phyloP scores from a whole-genome alignment of 2,797 vertebrate species.

The Enteromius argenteus region DNA sequence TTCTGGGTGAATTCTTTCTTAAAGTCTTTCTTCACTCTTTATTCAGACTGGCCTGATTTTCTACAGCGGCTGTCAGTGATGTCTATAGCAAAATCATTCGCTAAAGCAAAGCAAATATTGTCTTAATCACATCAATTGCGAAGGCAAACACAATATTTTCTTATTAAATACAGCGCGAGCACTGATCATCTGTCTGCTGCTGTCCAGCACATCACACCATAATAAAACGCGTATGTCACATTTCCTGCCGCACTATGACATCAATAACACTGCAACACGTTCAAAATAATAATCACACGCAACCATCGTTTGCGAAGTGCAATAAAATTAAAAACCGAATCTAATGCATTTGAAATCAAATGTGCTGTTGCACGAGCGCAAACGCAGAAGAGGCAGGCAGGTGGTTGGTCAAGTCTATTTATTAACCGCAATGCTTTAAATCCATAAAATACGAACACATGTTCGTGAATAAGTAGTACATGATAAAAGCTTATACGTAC shows the following conservation, averaged over 20 bases:
- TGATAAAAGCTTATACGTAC: conserved; percentile 54
- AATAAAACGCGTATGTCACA: conserved; percentile 44
- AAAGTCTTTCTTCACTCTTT: neutral
- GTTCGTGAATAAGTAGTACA: conserved; percentile 1
- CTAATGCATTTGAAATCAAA: neutral
- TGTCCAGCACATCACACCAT: conserved; percentile 13
- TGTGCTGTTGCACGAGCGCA: neutral
- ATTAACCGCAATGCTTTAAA: neutral
- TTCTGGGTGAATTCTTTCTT: neutral
- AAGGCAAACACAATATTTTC: neutral
- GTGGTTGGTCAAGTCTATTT: neutral
- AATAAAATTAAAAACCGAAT: neutral
- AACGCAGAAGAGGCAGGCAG: neutral
- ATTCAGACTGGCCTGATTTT: conserved; percentile 5
- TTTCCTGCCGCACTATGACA: conserved; percentile 53
- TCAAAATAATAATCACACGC: neutral
- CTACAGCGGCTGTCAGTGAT: neutral
- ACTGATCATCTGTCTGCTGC: conserved; percentile 16
- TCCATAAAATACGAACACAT: neutral
- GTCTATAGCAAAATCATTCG: neutral
- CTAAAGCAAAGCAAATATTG: neutral
- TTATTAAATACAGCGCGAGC: neutral
- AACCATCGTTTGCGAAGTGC: neutral
- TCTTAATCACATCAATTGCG: neutral
- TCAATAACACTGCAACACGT: conserved; percentile 37